Conservation (phyloP, 2,888 invertebrate species). For the Polyploca ridens region DNA sequence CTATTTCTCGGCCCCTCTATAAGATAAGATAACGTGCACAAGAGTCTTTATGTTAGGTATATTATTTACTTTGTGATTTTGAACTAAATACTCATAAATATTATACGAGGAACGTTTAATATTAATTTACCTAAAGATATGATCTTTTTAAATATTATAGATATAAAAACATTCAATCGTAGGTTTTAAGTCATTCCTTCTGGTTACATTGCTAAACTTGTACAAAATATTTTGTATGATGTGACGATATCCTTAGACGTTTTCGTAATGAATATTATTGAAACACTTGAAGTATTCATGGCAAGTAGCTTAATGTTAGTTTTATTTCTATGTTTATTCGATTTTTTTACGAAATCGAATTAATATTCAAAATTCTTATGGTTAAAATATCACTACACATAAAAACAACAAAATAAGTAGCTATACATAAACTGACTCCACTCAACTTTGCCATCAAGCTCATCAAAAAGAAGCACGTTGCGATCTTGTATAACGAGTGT, state of each 20-base stretch:
- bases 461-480: slow-evolving; percentile 35
- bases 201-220: too few relatives aligned
- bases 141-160: slow-evolving; percentile 37
- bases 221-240: too few relatives aligned
- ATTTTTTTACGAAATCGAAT: background rate
- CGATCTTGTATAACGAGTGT: slow-evolving; percentile 34
- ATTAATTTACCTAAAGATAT: slow-evolving; percentile 51
- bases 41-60: background rate
- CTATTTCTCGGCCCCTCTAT: too few relatives aligned
- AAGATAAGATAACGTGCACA: too few relatives aligned
- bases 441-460: slow-evolving; percentile 25
- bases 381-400: background rate
- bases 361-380: background rate
- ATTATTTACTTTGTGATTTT: background rate
- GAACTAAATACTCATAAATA: slow-evolving; percentile 13
- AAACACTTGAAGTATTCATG: too few relatives aligned
- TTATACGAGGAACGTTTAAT: slow-evolving; percentile 25
- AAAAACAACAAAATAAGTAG: slow-evolving; percentile 24
- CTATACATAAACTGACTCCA: slow-evolving; percentile 30
- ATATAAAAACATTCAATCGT: slow-evolving; percentile 18
- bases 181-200: slow-evolving; percentile 6
- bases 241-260: too few relatives aligned
- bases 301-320: too few relatives aligned
- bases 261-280: too few relatives aligned
- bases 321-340: too few relatives aligned